phyloP scores from a whole-genome alignment of 2,888 invertebrate species.

The Stegana nigrithorax region DNA sequence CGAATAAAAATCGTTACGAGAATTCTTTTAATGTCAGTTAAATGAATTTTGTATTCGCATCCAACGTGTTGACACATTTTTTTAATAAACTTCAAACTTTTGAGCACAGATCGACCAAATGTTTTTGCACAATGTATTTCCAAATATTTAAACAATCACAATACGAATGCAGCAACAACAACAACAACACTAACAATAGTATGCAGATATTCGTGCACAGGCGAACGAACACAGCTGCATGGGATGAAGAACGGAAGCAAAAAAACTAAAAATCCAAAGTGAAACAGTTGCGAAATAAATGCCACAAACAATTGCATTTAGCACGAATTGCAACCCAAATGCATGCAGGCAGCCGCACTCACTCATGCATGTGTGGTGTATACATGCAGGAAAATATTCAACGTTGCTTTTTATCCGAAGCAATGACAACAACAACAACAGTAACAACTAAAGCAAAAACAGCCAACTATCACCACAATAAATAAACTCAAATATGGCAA shows the following conservation, averaged over 20 bases:
- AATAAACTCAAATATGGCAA: conserved; percentile 9
- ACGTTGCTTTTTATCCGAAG: too few relatives aligned
- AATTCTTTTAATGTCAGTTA: too few relatives aligned
- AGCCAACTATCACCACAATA: neutral
- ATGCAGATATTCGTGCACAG: conserved; percentile 38
- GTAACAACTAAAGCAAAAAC: too few relatives aligned
- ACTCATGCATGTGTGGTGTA: too few relatives aligned
- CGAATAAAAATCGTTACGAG: too few relatives aligned
- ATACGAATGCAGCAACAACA: neutral
- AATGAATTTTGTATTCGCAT: too few relatives aligned
- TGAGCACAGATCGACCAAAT: neutral
- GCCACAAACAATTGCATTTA: conserved; percentile 55
- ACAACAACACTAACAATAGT: neutral
- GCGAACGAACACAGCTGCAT: conserved; percentile 31
- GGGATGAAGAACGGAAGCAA: conserved; percentile 36
- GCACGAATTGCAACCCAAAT: neutral
- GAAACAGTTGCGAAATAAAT: conserved; percentile 54
- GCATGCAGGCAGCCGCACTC: too few relatives aligned
- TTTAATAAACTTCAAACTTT: conserved; percentile 12
- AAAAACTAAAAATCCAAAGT: too few relatives aligned
- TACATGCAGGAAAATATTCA: too few relatives aligned
- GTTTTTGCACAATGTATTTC: neutral
- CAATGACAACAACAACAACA: neutral
- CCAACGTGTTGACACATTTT: conserved; percentile 8
- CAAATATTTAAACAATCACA: conserved; percentile 8